These are phyloP conservation scores for Bactericera cockerelli DNA, from an alignment of 1,140 invertebrate genomes.

Conservation along the genomic window DNA sequence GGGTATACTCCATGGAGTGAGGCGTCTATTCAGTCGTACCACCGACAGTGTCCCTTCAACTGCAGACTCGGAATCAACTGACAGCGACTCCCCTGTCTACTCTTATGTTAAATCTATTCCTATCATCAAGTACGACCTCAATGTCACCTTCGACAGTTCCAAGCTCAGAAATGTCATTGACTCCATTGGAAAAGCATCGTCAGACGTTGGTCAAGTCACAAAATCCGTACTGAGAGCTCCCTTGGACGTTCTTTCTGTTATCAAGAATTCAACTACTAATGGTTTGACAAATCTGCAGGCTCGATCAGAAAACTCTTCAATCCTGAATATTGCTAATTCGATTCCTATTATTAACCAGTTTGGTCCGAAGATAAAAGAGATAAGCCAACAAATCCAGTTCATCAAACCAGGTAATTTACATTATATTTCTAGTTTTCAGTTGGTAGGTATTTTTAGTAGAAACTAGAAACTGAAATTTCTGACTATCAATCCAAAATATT, in stretches of 20 bases:
- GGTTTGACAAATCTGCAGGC: not conserved
- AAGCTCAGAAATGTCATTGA: not conserved
- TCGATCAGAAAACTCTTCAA: not conserved
- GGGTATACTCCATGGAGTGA: no score
- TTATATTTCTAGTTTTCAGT: no score
- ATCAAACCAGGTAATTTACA: not conserved
- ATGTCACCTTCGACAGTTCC: not conserved
- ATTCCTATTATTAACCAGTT: constrained; percentile 1
- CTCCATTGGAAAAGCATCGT: not conserved
- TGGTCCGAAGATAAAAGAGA: not conserved
- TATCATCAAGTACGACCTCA: no score
- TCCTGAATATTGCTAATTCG: not conserved
- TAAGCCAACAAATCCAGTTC: not conserved
- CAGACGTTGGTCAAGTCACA: not conserved
- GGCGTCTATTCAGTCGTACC: no score
- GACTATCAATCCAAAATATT: no score
- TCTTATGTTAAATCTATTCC: no score
- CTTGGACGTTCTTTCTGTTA: not conserved
- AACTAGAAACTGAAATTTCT: no score
- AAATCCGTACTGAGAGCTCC: not conserved
- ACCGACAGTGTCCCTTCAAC: no score
- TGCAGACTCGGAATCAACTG: no score
- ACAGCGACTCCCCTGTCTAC: no score
- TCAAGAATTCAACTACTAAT: not conserved
- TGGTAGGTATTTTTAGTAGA: no score